A percentile compares a stretch with the other conserved stretches of the same genome.
phyloP scores from a whole-genome alignment of 2,797 vertebrate genomes.

The Acrossocheilus fasciatus region DNA sequence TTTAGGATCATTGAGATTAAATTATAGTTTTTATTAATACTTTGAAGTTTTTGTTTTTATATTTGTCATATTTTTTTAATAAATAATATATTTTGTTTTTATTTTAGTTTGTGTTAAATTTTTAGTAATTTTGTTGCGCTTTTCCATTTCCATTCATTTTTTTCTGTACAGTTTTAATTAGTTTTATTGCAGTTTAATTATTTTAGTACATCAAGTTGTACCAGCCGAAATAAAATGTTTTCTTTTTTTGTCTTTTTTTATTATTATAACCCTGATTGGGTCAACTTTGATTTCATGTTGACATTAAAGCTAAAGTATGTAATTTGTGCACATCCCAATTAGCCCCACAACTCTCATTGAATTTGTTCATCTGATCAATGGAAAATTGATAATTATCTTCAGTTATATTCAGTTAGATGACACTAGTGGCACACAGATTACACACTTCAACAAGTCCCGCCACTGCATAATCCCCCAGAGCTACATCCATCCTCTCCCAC shows the following conservation, averaged over 20 bases:
- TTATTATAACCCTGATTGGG: background rate
- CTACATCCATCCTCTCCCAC: background rate
- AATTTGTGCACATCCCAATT: background rate
- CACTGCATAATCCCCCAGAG: conserved; percentile 12
- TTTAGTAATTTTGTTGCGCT: too few relatives aligned
- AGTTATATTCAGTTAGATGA: background rate
- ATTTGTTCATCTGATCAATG: background rate
- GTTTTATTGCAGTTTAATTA: too few relatives aligned
- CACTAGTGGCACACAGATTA: conserved; percentile 10
- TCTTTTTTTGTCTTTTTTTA: too few relatives aligned
- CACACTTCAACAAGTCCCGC: conserved; percentile 1
- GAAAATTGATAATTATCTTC: background rate
- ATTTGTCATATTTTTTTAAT: too few relatives aligned
- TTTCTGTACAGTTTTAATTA: background rate
- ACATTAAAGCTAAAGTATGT: background rate
- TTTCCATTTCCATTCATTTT: too few relatives aligned
- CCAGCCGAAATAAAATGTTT: too few relatives aligned
- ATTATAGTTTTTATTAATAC: too few relatives aligned
- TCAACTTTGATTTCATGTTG: conserved; percentile 7
- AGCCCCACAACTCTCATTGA: background rate
- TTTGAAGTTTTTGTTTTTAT: too few relatives aligned
- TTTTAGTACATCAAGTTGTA: too few relatives aligned
- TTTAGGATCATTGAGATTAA: too few relatives aligned
- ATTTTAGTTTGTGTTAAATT: background rate
- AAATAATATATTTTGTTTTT: too few relatives aligned